Evolutionary conservation across 2,888 invertebrate species (phyloP).

Genomic region (Abrostola tripartita): DNA sequence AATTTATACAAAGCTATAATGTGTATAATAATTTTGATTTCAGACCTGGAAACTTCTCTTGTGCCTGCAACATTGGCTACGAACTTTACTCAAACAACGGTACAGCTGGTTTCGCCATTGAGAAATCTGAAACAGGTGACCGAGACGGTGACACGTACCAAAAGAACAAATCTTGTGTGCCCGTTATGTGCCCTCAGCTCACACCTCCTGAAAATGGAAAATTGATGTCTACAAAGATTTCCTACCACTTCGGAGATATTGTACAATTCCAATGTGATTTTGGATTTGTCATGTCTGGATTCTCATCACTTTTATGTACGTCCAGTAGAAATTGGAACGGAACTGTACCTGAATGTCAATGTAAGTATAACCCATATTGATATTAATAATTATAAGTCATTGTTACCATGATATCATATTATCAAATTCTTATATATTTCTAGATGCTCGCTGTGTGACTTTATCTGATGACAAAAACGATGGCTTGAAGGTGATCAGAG

Average conservation of each 20-base stretch:
- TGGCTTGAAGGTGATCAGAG: constrained; percentile 93
- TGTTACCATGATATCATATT: background rate
- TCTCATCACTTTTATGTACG: constrained; percentile 94
- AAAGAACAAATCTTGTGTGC: constrained; percentile 98
- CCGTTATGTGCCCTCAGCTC: constrained; percentile 95
- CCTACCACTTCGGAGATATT: constrained; percentile 96
- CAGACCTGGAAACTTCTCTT: constrained; percentile 95
- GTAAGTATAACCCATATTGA: constrained; percentile 88
- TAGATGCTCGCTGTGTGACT: constrained; percentile 96
- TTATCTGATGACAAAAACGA: constrained; percentile 96
- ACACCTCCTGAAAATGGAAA: constrained; percentile 95
- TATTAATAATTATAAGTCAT: background rate
- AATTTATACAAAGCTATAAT: background rate
- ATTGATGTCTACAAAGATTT: constrained; percentile 93
- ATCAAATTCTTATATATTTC: constrained; percentile 53
- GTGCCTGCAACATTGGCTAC: constrained; percentile 96
- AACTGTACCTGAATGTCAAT: constrained; percentile 96
- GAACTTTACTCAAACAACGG: constrained; percentile 96
- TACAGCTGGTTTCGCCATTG: constrained; percentile 95
- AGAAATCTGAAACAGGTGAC: constrained; percentile 94
- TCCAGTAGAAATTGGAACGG: constrained; percentile 98
- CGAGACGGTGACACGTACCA: constrained; percentile 96
- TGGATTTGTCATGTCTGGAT: constrained; percentile 97
- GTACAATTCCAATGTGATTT: constrained; percentile 98
- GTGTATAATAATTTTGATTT: constrained; percentile 35